A percentile compares a stretch with the other conserved stretches of the same genome.
phyloP scores from a whole-genome alignment of 1,140 invertebrate species.

The Theocolax elegans region DNA sequence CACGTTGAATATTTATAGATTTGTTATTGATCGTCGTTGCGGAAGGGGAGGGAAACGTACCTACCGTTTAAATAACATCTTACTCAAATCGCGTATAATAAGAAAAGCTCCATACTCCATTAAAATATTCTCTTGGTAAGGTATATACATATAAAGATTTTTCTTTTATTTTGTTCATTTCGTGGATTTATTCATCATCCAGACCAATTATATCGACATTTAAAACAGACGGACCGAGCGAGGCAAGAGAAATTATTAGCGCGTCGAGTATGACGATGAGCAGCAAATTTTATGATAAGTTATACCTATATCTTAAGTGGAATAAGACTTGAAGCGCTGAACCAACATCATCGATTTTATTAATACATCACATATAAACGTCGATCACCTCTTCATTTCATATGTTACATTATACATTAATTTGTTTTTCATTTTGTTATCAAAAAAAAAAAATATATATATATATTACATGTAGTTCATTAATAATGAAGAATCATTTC shows the following conservation, averaged over 20 bases:
- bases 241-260: conserved; percentile 2
- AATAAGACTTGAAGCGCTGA: not conserved
- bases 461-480: too few species aligned
- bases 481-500: too few species aligned
- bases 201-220: conserved; percentile 21
- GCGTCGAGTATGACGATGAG: not conserved
- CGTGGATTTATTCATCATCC: conserved; percentile 24
- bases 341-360: too few species aligned
- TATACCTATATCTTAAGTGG: not conserved
- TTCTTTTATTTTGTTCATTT: too few species aligned
- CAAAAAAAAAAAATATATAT: too few species aligned
- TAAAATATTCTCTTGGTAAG: conserved; percentile 20
- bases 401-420: too few species aligned
- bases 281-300: not conserved
- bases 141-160: too few species aligned
- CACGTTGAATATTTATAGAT: conserved; percentile 36
- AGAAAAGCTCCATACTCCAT: conserved; percentile 1
- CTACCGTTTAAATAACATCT: too few species aligned
- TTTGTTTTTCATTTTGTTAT: too few species aligned
- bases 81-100: not conserved
- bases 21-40: not conserved
- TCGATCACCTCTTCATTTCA: too few species aligned
- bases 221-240: not conserved
- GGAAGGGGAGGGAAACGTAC: not conserved
- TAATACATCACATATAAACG: too few species aligned